These are phyloP conservation scores for Ostrea edulis DNA, from an alignment of 1,140 invertebrate species.

Conservation along the genomic window DNA sequence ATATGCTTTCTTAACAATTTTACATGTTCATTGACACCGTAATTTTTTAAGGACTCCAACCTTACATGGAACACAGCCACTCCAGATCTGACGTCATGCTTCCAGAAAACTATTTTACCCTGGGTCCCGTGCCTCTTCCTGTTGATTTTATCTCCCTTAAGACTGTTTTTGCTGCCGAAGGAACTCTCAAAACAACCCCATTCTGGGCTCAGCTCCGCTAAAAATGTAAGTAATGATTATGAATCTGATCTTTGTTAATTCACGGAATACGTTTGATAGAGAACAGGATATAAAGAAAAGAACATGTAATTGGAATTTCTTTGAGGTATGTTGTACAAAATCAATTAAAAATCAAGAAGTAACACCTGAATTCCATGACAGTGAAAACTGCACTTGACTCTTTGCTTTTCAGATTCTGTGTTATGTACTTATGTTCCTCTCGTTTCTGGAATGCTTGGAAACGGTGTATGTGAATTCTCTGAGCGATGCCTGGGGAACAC, in stretches of 20 bases:
- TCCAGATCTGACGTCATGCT: constrained; percentile 75
- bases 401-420: not conserved
- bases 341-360: no score
- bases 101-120: constrained; percentile 86
- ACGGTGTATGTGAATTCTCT: not conserved
- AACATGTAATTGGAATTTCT: not conserved
- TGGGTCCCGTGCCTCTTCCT: constrained; percentile 88
- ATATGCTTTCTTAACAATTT: no score
- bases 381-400: not conserved
- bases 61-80: constrained; percentile 71
- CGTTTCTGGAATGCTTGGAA: not conserved
- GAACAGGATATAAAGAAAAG: not conserved
- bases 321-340: no score
- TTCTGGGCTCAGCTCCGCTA: not conserved
- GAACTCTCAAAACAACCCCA: not conserved
- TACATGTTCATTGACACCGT: no score
- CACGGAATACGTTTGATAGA: not conserved
- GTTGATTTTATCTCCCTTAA: constrained; percentile 62
- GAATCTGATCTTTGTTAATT: not conserved
- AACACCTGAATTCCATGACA: not conserved
- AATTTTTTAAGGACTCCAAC: constrained; percentile 65
- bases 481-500: not conserved
- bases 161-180: constrained; percentile 60
- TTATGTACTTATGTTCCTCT: not conserved
- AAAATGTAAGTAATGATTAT: not conserved